Evolutionary conservation across 2,113 vertebrate genomes (phyloP).

Genomic region (Myrmophylax atrothorax): DNA sequence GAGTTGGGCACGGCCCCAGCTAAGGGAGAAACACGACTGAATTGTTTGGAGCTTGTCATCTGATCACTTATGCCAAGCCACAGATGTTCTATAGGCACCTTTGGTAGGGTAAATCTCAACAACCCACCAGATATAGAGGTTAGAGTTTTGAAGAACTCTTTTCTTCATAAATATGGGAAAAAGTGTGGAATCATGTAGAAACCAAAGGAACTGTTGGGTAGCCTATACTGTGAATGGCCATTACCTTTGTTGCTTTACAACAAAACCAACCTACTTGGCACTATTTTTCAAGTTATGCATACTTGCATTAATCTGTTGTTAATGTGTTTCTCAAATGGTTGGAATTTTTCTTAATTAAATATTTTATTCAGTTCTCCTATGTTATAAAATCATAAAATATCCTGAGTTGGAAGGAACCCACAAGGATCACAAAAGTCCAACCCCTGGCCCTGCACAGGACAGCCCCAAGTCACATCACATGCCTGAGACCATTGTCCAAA

Average conservation of each 20-base stretch:
- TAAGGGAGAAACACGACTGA: neutral
- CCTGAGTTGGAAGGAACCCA: neutral
- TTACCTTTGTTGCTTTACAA: neutral
- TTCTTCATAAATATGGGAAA: neutral
- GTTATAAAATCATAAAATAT: neutral
- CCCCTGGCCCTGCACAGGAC: neutral
- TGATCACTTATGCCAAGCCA: neutral
- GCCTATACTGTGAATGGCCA: neutral
- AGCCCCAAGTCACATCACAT: neutral
- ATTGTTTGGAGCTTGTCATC: neutral
- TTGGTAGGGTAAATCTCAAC: neutral
- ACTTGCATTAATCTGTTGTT: neutral
- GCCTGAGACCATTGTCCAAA: neutral
- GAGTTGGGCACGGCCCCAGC: neutral
- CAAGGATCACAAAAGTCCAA: neutral
- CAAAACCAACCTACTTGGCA: neutral
- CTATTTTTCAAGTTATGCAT: neutral
- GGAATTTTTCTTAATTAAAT: neutral
- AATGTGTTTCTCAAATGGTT: neutral
- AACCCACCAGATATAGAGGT: neutral
- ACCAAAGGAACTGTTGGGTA: neutral
- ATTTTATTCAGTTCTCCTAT: neutral
- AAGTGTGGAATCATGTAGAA: neutral
- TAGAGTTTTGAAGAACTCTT: neutral
- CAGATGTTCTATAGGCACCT: neutral